Evolutionary conservation across 2,113 vertebrate species (phyloP).

Genomic region (Bufo bufo): DNA sequence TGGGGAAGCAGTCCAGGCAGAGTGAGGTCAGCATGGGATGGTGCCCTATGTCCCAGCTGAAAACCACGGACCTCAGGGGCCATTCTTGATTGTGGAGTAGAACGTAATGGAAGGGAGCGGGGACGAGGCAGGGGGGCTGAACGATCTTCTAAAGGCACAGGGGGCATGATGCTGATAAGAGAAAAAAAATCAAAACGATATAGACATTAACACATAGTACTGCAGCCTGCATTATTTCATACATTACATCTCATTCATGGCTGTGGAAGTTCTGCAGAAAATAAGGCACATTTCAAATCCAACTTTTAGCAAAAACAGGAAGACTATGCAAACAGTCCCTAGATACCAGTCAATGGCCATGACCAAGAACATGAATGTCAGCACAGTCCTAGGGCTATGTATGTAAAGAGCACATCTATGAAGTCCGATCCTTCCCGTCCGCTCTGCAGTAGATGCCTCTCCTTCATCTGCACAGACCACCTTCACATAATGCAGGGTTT

Average conservation of each 20-base stretch:
- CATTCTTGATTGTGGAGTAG: not conserved
- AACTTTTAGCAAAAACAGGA: not conserved
- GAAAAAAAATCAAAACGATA: not conserved
- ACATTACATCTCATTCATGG: not conserved
- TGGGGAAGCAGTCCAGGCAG: conserved; percentile 61
- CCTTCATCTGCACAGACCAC: conserved; percentile 26
- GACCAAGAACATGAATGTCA: not conserved
- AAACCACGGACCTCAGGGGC: conserved; percentile 47
- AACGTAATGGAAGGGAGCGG: conserved; percentile 36
- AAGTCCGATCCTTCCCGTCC: too few relatives aligned
- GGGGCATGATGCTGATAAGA: conserved; percentile 33
- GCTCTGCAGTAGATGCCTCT: conserved; percentile 19
- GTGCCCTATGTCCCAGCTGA: conserved; percentile 39
- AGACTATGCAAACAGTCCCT: not conserved
- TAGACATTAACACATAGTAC: not conserved
- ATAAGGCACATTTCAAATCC: not conserved
- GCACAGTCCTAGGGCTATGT: not conserved
- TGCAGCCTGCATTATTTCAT: not conserved
- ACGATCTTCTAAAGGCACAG: conserved; percentile 77
- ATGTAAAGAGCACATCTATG: too few relatives aligned
- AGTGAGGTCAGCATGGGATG: conserved; percentile 85
- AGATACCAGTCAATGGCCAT: not conserved
- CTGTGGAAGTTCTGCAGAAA: not conserved
- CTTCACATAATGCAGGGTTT: conserved; percentile 24
- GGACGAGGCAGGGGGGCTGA: conserved; percentile 79